Base-by-base conservation (phyloP, 2,113 vertebrate species). In the Pycnonotus jocosus region DNA sequence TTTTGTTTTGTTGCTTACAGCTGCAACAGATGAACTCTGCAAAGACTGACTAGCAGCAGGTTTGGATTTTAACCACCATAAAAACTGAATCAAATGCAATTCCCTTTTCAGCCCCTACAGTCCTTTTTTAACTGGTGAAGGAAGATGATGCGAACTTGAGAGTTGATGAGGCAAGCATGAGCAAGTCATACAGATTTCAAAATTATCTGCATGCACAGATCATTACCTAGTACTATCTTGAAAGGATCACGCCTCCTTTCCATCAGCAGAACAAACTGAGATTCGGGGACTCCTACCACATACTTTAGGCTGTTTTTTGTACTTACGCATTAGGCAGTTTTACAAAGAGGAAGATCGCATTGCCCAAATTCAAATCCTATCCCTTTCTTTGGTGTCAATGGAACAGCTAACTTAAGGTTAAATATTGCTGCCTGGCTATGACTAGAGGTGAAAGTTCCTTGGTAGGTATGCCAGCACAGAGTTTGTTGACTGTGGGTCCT, bases 1-100 rank as follows among this genome's bases (percentile, higher is more conserved):
- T 81, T 93, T 88, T 57, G 28, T 31, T 92, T 60, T 76, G 78
- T 21, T 81, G 57, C 37, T 68, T 72, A 48, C 28, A 85, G 62
- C 53, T 91, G n/a, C 65, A 60, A 71, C 7, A 33, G 45, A 42
- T 47, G 62, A 90, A 81, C 45, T 65, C 44, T n/a, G 19, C 28
- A 51, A 57, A 81, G 28, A 72, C 44, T n/a, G 44, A 58, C 48
- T 37, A 64, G 48, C 30, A 82, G 37, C 27, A 64, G 40, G 30
- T 45, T 56, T 92, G 50, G 45, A 65, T 83, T 91, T 94, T 38
- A 91, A 50, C n/a, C 3, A 3, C 11, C 48, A 91, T 44, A 72
- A 86, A 76, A 88, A 64, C 16, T 7, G 33, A 90, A 74, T 25
- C 10, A 69, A 84, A 31, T 28, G 3, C 22, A 69, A 65, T 72